A percentile compares a stretch with the other conserved stretches of the same genome.
These are phyloP conservation scores for Cervus canadensis DNA, from an alignment of 2,113 vertebrate species.

Conservation along the genomic window DNA sequence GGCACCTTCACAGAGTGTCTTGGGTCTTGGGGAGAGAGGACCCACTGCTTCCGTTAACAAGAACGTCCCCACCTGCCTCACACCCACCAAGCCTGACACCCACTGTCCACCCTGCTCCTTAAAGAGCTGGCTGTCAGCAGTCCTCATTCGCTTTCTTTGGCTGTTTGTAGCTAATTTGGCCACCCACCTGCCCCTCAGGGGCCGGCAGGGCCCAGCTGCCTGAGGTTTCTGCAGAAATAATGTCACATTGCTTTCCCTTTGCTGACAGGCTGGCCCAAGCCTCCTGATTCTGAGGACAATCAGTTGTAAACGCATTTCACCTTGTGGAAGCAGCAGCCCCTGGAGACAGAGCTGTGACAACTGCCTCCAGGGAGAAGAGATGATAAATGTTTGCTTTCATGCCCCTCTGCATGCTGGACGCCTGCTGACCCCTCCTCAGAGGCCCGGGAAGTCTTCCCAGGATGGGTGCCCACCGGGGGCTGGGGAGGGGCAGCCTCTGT, in stretches of 20 bases:
- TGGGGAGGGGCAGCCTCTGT: background rate
- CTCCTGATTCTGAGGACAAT: constrained; percentile 56
- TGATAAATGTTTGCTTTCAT: constrained; percentile 65
- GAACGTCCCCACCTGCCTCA: background rate
- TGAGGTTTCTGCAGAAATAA: background rate
- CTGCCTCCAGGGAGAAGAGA: accelerated
- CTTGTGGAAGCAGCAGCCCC: constrained; percentile 59
- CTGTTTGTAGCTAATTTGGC: background rate
- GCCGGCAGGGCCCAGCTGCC: background rate
- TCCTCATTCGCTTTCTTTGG: background rate
- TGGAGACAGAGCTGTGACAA: constrained; percentile 23
- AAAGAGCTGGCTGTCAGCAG: background rate
- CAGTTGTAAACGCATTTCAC: constrained; percentile 25
- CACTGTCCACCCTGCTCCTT: accelerated
- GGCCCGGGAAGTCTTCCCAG: background rate
- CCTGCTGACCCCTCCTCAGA: constrained; percentile 20
- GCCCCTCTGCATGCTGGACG: background rate
- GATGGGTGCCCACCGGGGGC: accelerated
- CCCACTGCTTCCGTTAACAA: accelerated
- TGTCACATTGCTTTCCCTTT: background rate
- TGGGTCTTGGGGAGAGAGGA: background rate
- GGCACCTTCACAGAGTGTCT: background rate
- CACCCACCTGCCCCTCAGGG: background rate
- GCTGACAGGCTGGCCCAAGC: background rate
- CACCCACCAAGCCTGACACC: accelerated